Evolutionary conservation across 2,113 vertebrate species (phyloP).

Genomic region (Antigone vipio): DNA sequence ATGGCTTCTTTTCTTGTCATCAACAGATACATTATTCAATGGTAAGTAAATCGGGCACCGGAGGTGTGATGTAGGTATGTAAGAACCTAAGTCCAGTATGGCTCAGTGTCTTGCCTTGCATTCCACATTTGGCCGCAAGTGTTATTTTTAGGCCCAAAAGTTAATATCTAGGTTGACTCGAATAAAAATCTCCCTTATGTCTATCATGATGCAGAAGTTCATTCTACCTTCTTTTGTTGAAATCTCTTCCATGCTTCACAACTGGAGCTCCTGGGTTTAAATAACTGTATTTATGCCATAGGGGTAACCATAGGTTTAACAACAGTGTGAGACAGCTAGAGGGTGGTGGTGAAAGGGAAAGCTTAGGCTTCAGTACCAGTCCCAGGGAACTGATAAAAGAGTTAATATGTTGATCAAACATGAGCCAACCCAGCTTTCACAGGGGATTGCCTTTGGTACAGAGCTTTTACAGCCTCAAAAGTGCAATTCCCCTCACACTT

Average conservation of each 20-base stretch:
- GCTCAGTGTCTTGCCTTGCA: background rate
- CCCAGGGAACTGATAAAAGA: background rate
- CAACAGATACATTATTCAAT: background rate
- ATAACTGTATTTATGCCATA: background rate
- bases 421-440: background rate
- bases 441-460: background rate
- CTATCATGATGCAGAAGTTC: background rate
- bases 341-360: background rate
- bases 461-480: background rate
- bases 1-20: background rate
- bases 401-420: background rate
- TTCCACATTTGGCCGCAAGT: background rate
- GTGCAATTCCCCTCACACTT: background rate
- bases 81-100: background rate
- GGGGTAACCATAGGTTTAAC: background rate
- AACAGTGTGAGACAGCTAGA: background rate
- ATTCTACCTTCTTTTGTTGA: background rate
- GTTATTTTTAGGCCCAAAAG: background rate
- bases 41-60: background rate
- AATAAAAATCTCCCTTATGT: background rate
- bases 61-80: accelerated
- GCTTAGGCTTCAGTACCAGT: background rate
- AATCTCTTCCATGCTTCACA: background rate
- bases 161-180: background rate
- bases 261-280: background rate